phyloP scores from a whole-genome alignment of 2,797 vertebrate species.

The Sebastes nivosus region DNA sequence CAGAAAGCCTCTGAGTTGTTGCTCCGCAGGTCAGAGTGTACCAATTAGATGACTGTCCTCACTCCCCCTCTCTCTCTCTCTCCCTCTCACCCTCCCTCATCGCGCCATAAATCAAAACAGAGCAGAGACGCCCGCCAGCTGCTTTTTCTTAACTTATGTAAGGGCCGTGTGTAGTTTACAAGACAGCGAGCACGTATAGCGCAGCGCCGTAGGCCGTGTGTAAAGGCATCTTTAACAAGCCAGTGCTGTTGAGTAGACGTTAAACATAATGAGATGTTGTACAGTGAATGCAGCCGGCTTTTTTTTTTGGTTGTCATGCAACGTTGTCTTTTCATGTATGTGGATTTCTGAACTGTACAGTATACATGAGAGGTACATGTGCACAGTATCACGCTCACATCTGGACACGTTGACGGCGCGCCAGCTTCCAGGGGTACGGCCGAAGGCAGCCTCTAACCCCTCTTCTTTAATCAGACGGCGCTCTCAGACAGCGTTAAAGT shows the following conservation, averaged over 20 bases:
- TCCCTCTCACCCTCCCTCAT: neutral
- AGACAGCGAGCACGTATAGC: slow-evolving; percentile 43
- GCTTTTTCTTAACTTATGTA: slow-evolving; percentile 43
- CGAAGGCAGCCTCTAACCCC: slow-evolving; percentile 39
- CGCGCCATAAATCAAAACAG: slow-evolving; percentile 50
- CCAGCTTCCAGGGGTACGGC: slow-evolving; percentile 39
- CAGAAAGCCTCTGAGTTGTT: slow-evolving; percentile 13
- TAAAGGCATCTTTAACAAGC: slow-evolving; percentile 61
- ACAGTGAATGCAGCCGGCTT: slow-evolving; percentile 10
- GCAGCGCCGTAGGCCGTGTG: slow-evolving; percentile 21
- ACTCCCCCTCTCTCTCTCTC: neutral
- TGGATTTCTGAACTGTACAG: neutral
- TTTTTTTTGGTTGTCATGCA: neutral
- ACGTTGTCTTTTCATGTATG: neutral
- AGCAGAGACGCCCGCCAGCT: slow-evolving; percentile 45
- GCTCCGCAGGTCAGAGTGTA: slow-evolving; percentile 28
- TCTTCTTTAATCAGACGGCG: slow-evolving; percentile 61
- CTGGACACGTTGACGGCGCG: slow-evolving; percentile 55
- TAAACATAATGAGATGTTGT: slow-evolving; percentile 67
- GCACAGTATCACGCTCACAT: slow-evolving; percentile 40
- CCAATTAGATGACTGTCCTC: slow-evolving; percentile 62
- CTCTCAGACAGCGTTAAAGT: slow-evolving; percentile 49
- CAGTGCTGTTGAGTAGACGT: slow-evolving; percentile 33
- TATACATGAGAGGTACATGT: neutral
- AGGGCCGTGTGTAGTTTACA: slow-evolving; percentile 49